Conservation (phyloP, 2,113 vertebrate species). For the Hemichromis elongatus region DNA sequence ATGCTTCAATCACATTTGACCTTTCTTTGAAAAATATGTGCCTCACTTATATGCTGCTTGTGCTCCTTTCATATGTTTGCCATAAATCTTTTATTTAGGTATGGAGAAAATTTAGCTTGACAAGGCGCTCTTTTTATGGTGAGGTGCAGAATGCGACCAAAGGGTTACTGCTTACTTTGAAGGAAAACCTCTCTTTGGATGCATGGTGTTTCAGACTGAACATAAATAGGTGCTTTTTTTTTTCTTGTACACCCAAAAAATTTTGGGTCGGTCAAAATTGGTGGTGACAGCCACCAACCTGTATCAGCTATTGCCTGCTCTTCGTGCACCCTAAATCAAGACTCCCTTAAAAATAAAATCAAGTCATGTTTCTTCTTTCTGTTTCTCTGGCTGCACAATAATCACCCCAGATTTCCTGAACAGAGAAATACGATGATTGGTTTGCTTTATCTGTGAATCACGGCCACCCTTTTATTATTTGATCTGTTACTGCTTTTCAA, state of each 20-base stretch:
- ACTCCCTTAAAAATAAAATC: not conserved
- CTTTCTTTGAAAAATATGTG: not conserved
- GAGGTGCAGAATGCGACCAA: not conserved
- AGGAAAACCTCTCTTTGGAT: not conserved
- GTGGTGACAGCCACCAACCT: not conserved
- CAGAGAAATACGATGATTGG: not conserved
- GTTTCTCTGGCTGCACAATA: not conserved
- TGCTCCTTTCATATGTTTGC: not conserved
- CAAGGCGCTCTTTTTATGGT: not conserved
- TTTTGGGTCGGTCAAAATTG: not conserved
- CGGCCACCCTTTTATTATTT: not conserved
- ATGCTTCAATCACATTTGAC: not conserved
- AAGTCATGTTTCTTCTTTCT: not conserved
- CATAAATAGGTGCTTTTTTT: not conserved
- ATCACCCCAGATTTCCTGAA: not conserved
- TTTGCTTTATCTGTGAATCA: constrained; percentile 2
- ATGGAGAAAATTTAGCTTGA: not conserved
- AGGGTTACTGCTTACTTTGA: not conserved
- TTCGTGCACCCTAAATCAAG: not conserved
- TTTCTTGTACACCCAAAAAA: not conserved
- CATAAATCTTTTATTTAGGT: not conserved
- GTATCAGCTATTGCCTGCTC: not conserved
- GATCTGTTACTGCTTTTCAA: not conserved
- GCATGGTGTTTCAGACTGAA: not conserved
- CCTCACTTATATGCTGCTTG: not conserved